phyloP scores from a whole-genome alignment of 2,888 invertebrate species.

The Aporophyla lueneburgensis region DNA sequence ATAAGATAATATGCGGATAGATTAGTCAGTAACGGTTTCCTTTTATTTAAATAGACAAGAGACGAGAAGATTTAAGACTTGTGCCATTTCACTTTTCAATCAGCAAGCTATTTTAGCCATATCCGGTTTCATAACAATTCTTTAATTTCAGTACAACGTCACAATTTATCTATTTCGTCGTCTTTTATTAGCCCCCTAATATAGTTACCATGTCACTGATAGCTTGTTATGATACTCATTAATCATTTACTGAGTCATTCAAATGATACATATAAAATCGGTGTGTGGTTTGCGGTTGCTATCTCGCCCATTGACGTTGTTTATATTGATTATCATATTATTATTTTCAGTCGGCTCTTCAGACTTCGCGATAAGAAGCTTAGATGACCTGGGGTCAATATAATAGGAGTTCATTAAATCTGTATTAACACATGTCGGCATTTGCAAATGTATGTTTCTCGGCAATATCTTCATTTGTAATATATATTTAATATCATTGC shows the following conservation, averaged over 20 bases:
- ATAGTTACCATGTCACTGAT: slow-evolving; percentile 18
- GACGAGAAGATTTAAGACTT: no score
- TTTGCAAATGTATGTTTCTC: no score
- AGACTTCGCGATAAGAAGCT: slow-evolving; percentile 10
- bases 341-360: slow-evolving; percentile 42
- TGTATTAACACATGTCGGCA: not conserved
- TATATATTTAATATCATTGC: not conserved
- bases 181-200: slow-evolving; percentile 3
- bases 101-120: not conserved
- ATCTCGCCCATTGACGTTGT: not conserved
- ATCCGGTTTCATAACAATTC: no score
- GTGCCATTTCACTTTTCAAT: not conserved
- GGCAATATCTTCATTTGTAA: not conserved
- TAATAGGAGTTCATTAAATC: not conserved
- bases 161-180: not conserved
- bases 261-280: not conserved
- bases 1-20: no score
- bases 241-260: not conserved
- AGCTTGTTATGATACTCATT: slow-evolving; percentile 10
- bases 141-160: not conserved
- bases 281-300: slow-evolving; percentile 1
- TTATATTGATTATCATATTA: slow-evolving; percentile 2
- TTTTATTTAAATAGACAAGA: no score
- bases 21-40: no score
- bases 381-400: not conserved